Evolutionary conservation across 2,797 vertebrate genomes (phyloP), one percentile per base, ranked within the genome.

Genomic region (Argentina silus): DNA sequence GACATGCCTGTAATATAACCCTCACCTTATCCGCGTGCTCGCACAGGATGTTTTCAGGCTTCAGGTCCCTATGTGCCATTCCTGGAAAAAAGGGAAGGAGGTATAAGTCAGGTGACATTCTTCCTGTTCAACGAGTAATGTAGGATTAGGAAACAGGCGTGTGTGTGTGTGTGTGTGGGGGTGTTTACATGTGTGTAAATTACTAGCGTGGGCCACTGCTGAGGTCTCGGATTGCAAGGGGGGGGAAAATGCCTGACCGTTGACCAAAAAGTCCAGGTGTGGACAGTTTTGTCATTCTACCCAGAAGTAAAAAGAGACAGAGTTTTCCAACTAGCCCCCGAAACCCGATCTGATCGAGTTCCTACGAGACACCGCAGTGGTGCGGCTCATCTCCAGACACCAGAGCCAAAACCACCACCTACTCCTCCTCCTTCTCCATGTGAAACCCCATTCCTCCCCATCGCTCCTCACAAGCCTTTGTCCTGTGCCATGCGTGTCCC

Each of bases 1-100:
- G 50, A 60, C 23, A 44, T 17, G 3, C 48, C 43, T 57, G 17
- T 17, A 27, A 17, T n/a, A 4, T 17, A 57, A 74, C 85, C 85
- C 94, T 93, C 81, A 98, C 98, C 94, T 96, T 96, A 84, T 97
- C 93, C 5, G 91, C 88, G 85, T 95, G 94, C 90, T 99, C 95
- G 82, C 97, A 99, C 79, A 99, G 94, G 83, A 99, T 99, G 85
- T 99, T 99, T 89, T 99, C 97, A 0, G 97, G 97, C 88, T 99
- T 99, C 66, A 99, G 92, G 90, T 99, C 97, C 90, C 98, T 92
- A 86, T 99, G 98, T 44, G 98, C 97, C 73, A 98, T 99, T 88
- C 97, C 98, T 99, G 60, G 1, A 70, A 74, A 62, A 14, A 72
- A 17, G 47, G 66, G 47, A 23, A 1, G 12, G 0, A 55, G 7